A percentile compares a stretch with the other conserved stretches of the same genome.
Evolutionary conservation across 2,888 invertebrate genomes (phyloP).

Genomic region (Serripes groenlandicus): DNA sequence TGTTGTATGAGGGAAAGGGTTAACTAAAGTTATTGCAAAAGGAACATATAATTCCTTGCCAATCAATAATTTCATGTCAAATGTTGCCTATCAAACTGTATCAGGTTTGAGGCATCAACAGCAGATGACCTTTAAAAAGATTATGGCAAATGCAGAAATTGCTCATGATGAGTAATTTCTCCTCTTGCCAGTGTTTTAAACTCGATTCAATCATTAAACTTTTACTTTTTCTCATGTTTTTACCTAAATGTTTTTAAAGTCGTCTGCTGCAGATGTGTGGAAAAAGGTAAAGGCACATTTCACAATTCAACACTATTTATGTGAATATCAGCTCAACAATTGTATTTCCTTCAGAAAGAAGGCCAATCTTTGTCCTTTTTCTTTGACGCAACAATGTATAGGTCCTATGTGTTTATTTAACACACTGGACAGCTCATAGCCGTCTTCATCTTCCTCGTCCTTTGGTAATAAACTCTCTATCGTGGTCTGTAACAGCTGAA

Average conservation of each 20-base stretch:
- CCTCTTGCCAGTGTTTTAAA: background rate
- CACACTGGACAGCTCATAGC: slow-evolving; percentile 71
- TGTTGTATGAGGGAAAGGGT: too few species aligned
- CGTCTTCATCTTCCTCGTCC: slow-evolving; percentile 71
- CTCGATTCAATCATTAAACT: too few species aligned
- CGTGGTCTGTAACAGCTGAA: slow-evolving; percentile 69
- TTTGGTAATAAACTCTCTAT: slow-evolving; percentile 67
- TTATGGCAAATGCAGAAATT: background rate
- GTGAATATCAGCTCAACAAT: background rate
- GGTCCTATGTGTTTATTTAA: slow-evolving; percentile 67
- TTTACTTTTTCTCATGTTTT: too few species aligned
- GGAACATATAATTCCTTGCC: too few species aligned
- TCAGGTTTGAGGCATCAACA: too few species aligned
- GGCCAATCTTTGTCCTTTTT: background rate
- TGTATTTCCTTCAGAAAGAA: slow-evolving; percentile 15
- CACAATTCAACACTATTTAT: background rate
- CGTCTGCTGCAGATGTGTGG: too few species aligned
- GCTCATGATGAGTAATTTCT: background rate
- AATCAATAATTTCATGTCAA: too few species aligned
- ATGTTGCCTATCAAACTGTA: too few species aligned
- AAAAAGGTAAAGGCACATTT: background rate
- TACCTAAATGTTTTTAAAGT: too few species aligned
- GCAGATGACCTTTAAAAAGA: background rate
- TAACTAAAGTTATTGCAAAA: too few species aligned
- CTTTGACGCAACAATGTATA: slow-evolving; percentile 56